Percentiles rank a stretch among this genome's conserved stretches.
Conservation (phyloP, 2,888 invertebrate species). For the Lasioglossum marginatum region DNA sequence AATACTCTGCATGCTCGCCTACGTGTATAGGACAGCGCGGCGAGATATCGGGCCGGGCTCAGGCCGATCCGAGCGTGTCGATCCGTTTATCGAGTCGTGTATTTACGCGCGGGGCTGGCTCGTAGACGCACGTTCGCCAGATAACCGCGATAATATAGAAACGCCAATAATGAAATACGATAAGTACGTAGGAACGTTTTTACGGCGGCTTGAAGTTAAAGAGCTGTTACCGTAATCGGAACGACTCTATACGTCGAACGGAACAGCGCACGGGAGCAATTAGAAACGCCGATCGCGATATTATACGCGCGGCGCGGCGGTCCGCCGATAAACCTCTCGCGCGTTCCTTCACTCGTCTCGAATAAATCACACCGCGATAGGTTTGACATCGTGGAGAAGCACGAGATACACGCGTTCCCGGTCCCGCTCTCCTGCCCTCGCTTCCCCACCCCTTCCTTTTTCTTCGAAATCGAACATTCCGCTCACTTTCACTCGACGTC, state of each 20-base stretch:
- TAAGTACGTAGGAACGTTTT: constrained; percentile 55
- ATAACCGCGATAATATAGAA: constrained; percentile 64
- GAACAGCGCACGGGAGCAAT: constrained; percentile 46
- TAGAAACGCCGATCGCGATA: constrained; percentile 56
- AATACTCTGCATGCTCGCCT: not conserved
- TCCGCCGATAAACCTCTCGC: constrained; percentile 29
- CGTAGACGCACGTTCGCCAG: constrained; percentile 55
- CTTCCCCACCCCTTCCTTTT: not conserved
- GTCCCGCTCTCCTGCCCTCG: not conserved
- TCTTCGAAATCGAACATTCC: constrained; percentile 48
- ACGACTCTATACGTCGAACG: constrained; percentile 62
- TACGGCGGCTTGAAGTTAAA: constrained; percentile 39
- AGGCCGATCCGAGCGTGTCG: constrained; percentile 49
- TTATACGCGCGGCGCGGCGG: constrained; percentile 31
- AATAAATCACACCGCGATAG: constrained; percentile 51
- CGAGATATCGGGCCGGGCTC: constrained; percentile 49
- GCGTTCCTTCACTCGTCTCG: constrained; percentile 31
- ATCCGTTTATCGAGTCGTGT: constrained; percentile 66
- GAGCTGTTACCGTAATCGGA: constrained; percentile 56
- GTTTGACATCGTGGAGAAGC: constrained; percentile 29
- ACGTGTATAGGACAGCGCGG: constrained; percentile 16
- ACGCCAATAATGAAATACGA: constrained; percentile 67
- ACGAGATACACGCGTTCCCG: constrained; percentile 34
- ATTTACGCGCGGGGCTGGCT: constrained; percentile 64
- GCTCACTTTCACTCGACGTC: constrained; percentile 36